Percentiles rank a stretch among this genome's conserved stretches.
These are phyloP conservation scores for Junonia oenone DNA, from an alignment of 2,888 invertebrate genomes.

Conservation along the genomic window DNA sequence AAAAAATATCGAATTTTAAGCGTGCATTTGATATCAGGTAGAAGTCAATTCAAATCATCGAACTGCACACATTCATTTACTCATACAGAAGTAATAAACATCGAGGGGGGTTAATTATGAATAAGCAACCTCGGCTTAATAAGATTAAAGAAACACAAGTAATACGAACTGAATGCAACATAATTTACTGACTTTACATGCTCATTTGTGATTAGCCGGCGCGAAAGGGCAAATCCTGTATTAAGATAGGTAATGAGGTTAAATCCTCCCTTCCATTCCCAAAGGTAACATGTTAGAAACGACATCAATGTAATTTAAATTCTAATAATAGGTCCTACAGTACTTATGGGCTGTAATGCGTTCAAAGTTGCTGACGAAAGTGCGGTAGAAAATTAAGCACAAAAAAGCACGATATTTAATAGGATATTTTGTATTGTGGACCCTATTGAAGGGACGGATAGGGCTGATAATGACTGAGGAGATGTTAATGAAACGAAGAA, in stretches of 20 bases:
- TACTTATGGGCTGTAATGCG: constrained; percentile 46
- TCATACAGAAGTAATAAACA: constrained; percentile 75
- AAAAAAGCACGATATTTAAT: constrained; percentile 69
- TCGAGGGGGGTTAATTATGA: constrained; percentile 78
- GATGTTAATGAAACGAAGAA: constrained; percentile 74
- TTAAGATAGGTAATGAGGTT: constrained; percentile 81
- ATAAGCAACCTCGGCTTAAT: constrained; percentile 63
- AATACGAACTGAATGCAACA: constrained; percentile 74
- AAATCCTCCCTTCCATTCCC: constrained; percentile 52
- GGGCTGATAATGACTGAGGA: constrained; percentile 62
- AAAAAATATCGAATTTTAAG: constrained; percentile 20
- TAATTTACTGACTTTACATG: constrained; percentile 79
- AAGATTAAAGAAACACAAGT: constrained; percentile 64
- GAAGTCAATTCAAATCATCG: constrained; percentile 49
- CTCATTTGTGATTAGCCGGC: constrained; percentile 79
- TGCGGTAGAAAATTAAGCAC: constrained; percentile 72
- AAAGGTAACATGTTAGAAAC: constrained; percentile 43
- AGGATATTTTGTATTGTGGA: constrained; percentile 54
- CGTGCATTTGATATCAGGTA: constrained; percentile 21
- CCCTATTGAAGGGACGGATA: constrained; percentile 53
- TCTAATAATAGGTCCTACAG: constrained; percentile 52
- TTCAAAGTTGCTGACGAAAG: constrained; percentile 66
- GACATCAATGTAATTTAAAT: constrained; percentile 49
- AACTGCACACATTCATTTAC: constrained; percentile 56
- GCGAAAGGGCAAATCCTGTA: constrained; percentile 80